phyloP scores from a whole-genome alignment of 2,113 vertebrate species.

The Caretta caretta region DNA sequence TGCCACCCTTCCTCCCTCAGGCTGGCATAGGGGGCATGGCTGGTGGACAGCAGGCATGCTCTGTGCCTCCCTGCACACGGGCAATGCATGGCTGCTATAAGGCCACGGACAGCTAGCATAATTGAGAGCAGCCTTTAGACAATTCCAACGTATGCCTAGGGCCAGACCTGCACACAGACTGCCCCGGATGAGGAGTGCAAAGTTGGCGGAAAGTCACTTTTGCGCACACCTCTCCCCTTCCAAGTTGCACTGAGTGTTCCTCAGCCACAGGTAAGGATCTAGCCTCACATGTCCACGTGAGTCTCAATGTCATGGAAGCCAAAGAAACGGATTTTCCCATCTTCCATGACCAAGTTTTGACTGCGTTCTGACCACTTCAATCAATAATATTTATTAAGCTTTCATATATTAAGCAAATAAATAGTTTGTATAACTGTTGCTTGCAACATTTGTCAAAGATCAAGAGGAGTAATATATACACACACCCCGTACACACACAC shows the following conservation, averaged over 20 bases:
- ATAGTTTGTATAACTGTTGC: not conserved
- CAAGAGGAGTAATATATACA: not conserved
- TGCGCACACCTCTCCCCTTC: not conserved
- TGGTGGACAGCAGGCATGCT: not conserved
- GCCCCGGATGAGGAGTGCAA: rapidly evolving
- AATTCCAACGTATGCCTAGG: not conserved
- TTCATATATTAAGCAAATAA: not conserved
- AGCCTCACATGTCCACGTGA: not conserved
- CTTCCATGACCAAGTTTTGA: not conserved
- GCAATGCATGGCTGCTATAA: not conserved
- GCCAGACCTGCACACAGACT: not conserved
- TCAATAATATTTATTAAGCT: not conserved
- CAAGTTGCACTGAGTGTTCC: not conserved
- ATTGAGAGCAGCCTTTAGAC: not conserved
- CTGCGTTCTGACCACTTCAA: not conserved
- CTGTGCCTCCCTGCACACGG: not conserved
- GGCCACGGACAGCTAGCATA: not conserved
- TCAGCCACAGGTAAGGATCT: not conserved
- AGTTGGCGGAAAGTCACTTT: not conserved
- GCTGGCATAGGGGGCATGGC: not conserved
- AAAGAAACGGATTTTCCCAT: not conserved
- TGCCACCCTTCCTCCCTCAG: not conserved
- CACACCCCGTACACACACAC: too few species aligned
- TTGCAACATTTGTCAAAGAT: not conserved
- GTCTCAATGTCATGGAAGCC: not conserved